phyloP scores from a whole-genome alignment of 2,797 vertebrate species.

The Borostomias antarcticus region DNA sequence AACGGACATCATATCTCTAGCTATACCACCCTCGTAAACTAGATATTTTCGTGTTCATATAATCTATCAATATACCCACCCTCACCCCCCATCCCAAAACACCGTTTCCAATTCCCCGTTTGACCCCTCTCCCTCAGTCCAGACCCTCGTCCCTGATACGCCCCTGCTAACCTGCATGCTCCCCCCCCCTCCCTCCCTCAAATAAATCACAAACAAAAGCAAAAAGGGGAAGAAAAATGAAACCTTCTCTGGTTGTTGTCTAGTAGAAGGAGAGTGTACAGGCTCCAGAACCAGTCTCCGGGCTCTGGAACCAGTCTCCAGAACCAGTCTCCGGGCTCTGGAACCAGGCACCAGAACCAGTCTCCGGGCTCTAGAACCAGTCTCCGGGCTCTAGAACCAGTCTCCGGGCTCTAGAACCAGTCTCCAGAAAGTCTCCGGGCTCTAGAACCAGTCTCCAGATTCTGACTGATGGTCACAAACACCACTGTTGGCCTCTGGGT shows the following conservation, averaged over 20 bases:
- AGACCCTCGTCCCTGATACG: not conserved
- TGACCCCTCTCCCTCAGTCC: not conserved
- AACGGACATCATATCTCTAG: slow-evolving; percentile 68
- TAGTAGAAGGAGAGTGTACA: not conserved
- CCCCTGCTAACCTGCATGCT: not conserved
- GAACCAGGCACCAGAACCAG: too few relatives aligned
- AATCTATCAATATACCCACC: slow-evolving; percentile 17
- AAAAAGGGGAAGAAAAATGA: not conserved
- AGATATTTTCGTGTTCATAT: slow-evolving; percentile 34
- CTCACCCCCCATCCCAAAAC: not conserved
- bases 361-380: too few relatives aligned
- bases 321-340: too few relatives aligned
- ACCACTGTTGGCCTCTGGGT: slow-evolving; percentile 18
- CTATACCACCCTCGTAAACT: slow-evolving; percentile 62
- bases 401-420: slow-evolving; percentile 12
- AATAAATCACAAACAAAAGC: not conserved
- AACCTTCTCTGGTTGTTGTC: too few relatives aligned
- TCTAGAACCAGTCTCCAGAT: too few relatives aligned
- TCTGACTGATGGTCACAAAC: slow-evolving; percentile 6
- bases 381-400: slow-evolving; percentile 19
- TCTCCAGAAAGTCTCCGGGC: too few relatives aligned
- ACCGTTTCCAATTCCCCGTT: not conserved
- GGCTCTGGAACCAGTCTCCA: not conserved
- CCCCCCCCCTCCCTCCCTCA: not conserved
- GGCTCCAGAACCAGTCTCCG: not conserved